Base-by-base conservation (phyloP, 92 coral and sea anemone genomes). In the Pocillopora meandrina region DNA sequence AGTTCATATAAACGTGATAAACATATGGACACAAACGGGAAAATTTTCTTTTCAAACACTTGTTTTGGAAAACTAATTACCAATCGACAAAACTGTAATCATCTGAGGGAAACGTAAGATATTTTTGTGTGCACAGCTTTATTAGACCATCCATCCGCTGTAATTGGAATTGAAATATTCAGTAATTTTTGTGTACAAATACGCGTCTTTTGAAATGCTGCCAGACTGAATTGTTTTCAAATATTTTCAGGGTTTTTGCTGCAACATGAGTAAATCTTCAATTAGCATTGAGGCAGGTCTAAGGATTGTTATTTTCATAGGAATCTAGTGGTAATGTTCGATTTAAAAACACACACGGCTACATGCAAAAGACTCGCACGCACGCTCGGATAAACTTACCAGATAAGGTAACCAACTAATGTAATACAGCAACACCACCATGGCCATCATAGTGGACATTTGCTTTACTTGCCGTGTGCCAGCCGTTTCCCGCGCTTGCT, bases 321-420 rank as follows among this genome's bases (percentile, higher is more conserved):
- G 18, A 59, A 59, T 16, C 62, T 64, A 15, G 9, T 10, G 15
- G 16, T 34, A 10, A 6, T 70, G 23, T 42, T 70, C 33, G 20
- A 49, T 18, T 15, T 8, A 16, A 66, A 26, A 55, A 56, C 61
- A 15, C 83, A 16, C 64, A 49, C 47, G 20, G 21, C 4, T 31
- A 68, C 55, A 11, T 31, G 33, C 18, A 68, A 1, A 70, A 15
- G 49, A 80, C 65, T 8, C 76, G 66, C 67, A 66, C 63, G 67
- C 52, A 16, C 74, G 76, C 76, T 55, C 2, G 42, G 56, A 26
- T 20, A 12, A 12, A 92, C 99, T 91, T 74, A 96, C 99, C 99
- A 96, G 88, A 81, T 95, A 95, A 26, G 99, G 99, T 65, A 96
- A 61, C 99, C 99, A 96, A 79, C 97, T 95, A 87, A 95, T 61